A percentile compares a stretch with the other conserved stretches of the same genome.
Conservation (phyloP, 2,113 vertebrate species). For the Chitala chitala region DNA sequence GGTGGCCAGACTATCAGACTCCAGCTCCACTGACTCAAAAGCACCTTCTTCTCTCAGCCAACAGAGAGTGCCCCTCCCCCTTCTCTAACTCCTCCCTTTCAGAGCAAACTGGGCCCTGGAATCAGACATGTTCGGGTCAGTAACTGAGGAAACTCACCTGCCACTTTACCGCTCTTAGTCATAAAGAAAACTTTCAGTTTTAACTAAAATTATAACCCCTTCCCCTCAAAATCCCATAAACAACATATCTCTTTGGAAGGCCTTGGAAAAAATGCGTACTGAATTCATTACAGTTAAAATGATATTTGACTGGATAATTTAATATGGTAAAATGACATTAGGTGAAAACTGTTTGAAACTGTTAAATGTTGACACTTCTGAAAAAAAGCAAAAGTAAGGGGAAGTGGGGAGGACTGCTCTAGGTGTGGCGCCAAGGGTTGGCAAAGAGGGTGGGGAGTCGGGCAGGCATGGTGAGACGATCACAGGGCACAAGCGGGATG, state of each 20-base stretch:
- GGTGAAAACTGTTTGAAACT: slow-evolving; percentile 8
- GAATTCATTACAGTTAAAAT: slow-evolving; percentile 27
- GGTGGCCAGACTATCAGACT: slow-evolving; percentile 66
- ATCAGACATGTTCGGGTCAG: slow-evolving; percentile 40
- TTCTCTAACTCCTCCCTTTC: slow-evolving; percentile 14
- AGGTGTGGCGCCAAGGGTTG: slow-evolving; percentile 22
- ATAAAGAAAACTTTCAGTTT: background rate
- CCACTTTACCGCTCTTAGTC: slow-evolving; percentile 25
- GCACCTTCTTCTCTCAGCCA: slow-evolving; percentile 51
- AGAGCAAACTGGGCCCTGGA: slow-evolving; percentile 10
- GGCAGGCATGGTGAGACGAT: slow-evolving; percentile 36
- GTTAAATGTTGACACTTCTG: background rate
- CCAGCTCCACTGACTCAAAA: slow-evolving; percentile 47
- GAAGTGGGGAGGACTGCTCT: slow-evolving; percentile 36
- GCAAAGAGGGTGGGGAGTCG: background rate
- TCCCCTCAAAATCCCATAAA: background rate
- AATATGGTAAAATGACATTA: background rate
- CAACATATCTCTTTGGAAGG: background rate
- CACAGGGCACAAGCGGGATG: too few relatives aligned
- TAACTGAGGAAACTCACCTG: slow-evolving; percentile 49
- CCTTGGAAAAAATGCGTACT: background rate
- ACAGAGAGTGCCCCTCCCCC: slow-evolving; percentile 16
- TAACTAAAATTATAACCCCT: background rate
- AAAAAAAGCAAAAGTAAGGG: background rate
- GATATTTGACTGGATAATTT: slow-evolving; percentile 14